Conservation (phyloP, 2,113 vertebrate species). For the Sciurus niger region DNA sequence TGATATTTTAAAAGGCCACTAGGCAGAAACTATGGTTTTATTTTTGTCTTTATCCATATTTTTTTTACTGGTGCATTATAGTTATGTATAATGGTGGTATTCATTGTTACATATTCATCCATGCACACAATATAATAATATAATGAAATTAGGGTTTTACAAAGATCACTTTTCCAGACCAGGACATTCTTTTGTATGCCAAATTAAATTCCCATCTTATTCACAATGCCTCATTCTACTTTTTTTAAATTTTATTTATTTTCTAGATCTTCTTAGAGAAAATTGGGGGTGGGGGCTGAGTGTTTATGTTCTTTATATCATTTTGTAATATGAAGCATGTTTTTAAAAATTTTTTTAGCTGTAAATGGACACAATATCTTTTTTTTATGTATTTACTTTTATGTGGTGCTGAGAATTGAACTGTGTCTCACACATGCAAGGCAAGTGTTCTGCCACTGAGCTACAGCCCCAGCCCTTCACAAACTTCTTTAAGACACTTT, state of each 20-base stretch:
- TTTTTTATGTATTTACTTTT: too few species aligned
- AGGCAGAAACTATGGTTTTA: neutral
- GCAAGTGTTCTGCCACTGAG: too few species aligned
- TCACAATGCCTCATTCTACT: neutral
- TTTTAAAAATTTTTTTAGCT: too few species aligned
- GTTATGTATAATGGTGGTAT: too few species aligned
- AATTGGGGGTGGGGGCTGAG: neutral
- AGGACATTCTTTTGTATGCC: neutral
- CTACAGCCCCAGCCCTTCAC: neutral
- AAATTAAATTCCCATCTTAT: neutral
- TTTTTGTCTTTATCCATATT: neutral
- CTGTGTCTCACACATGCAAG: too few species aligned
- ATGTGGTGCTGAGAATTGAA: too few species aligned
- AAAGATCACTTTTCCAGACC: neutral
- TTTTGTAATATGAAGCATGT: neutral
- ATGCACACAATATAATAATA: too few species aligned
- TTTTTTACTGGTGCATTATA: too few species aligned
- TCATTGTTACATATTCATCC: too few species aligned
- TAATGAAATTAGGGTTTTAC: neutral
- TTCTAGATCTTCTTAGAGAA: neutral
- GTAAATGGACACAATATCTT: too few species aligned
- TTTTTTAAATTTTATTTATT: constrained; percentile 52
- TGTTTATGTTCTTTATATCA: neutral
- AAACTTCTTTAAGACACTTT: neutral
- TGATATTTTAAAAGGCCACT: neutral